Evolutionary conservation across 2,113 vertebrate genomes (phyloP), one percentile per base, ranked within the genome.

Genomic region (Pimephales promelas): DNA sequence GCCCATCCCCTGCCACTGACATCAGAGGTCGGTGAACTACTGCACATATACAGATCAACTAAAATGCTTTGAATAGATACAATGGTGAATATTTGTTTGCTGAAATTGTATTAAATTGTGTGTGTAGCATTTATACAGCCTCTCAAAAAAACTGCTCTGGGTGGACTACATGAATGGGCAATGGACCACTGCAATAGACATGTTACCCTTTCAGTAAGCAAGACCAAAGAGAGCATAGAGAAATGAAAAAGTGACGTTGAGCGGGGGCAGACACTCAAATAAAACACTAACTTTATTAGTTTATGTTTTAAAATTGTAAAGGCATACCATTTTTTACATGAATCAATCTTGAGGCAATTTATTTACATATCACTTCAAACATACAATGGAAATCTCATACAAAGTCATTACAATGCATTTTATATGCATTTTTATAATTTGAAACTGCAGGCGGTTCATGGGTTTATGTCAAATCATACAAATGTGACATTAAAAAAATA

Each of bases 161-260:
- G n/a, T n/a, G n/a, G n/a, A 49, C 61, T 47, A 84, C 13, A 61
- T 80, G 79, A 78, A 52, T 70, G 59, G 79, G 66, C 22, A 47
- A 83, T 79, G 47, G 47, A 85, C 49, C 62, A 61, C 72, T 85
- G 62, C 68, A 64, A 79, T 80, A 85, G 83, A 85, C 83, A 77
- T 85, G 49, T 85, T 87, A 87, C 86, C 86, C 86, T 87, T 87
- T 87, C 68, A 83, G 81, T 66, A 45, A 82, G 76, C 76, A 73
- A 74, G 56, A 64, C 5, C 3, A 10, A 20, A 28, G 2, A 56
- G 34, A 56, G 26, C 70, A 78, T 78, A 70, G 49, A 78, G 82
- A 84, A 84, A 84, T 84, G 47, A 78, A 78, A 56, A 49, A 40
- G n/a, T 14, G 34, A 64, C 49, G 43, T 31, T 52, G 72, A 64